Percentiles rank a stretch among this genome's conserved stretches.
phyloP scores from a whole-genome alignment of 2,113 vertebrate genomes.

The Notarius quadriscutis region DNA sequence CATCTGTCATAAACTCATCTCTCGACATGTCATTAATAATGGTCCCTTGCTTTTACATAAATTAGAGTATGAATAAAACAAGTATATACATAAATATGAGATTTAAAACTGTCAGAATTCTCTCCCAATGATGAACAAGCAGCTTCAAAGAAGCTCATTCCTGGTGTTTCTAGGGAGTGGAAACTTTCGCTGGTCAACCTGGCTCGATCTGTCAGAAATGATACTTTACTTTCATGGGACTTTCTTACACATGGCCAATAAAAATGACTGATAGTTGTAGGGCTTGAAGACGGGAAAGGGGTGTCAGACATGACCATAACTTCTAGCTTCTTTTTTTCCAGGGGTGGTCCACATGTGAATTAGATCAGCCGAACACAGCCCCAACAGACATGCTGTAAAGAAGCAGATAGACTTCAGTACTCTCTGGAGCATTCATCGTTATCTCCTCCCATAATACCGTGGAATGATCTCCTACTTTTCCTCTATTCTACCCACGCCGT shows the following conservation, averaged over 20 bases:
- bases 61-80: constrained; percentile 14
- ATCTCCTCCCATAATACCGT: constrained; percentile 38
- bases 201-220: constrained; percentile 61
- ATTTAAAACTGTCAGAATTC: constrained; percentile 33
- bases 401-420: constrained; percentile 43
- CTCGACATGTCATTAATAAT: constrained; percentile 16
- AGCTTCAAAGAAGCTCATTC: constrained; percentile 28
- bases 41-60: neutral
- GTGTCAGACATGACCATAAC: constrained; percentile 51
- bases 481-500: neutral
- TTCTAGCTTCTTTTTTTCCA: constrained; percentile 51
- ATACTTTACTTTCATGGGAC: constrained; percentile 70
- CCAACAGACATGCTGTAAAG: constrained; percentile 42
- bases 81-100: constrained; percentile 29
- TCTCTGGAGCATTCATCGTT: constrained; percentile 45
- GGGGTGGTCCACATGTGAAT: constrained; percentile 62
- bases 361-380: constrained; percentile 54
- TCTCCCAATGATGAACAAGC: constrained; percentile 34
- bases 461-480: constrained; percentile 35
- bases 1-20: constrained; percentile 4
- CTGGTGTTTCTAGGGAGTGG: constrained; percentile 33
- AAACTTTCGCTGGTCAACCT: constrained; percentile 48
- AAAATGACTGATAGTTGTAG: constrained; percentile 70
- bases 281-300: constrained; percentile 49
- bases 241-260: constrained; percentile 72